These are phyloP conservation scores for Daphoenositta chrysoptera DNA, from an alignment of 2,113 vertebrate species.

Conservation along the genomic window DNA sequence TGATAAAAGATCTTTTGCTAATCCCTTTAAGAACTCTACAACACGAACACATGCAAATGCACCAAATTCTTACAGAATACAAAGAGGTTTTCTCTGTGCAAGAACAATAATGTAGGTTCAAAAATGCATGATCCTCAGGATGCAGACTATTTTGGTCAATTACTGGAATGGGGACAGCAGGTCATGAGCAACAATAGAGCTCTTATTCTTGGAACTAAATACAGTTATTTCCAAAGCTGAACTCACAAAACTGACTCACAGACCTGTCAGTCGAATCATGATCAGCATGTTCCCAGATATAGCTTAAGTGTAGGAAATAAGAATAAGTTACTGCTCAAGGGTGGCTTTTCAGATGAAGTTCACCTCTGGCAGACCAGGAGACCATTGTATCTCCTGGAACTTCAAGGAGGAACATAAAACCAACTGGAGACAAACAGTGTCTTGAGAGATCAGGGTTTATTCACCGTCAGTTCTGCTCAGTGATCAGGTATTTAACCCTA, in stretches of 20 bases:
- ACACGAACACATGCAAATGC: neutral
- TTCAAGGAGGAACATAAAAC: neutral
- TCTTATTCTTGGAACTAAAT: constrained; percentile 7
- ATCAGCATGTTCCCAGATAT: neutral
- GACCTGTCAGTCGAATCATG: neutral
- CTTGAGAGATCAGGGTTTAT: neutral
- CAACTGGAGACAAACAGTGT: neutral
- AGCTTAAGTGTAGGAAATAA: neutral
- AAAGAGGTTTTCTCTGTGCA: neutral
- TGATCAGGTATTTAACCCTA: neutral
- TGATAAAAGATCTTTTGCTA: neutral
- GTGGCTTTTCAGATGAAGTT: neutral
- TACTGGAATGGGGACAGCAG: neutral
- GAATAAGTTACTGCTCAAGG: neutral
- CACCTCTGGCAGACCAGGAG: neutral
- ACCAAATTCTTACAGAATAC: neutral
- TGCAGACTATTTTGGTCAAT: neutral
- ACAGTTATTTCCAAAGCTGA: neutral
- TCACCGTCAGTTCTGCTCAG: neutral
- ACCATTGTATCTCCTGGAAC: neutral
- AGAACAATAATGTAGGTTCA: neutral
- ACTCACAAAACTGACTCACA: neutral
- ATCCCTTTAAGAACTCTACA: neutral
- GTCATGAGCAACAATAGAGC: neutral
- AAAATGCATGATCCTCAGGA: neutral